Evolutionary conservation across 1,140 invertebrate genomes (phyloP).

Genomic region (Lanistes nyassanus): DNA sequence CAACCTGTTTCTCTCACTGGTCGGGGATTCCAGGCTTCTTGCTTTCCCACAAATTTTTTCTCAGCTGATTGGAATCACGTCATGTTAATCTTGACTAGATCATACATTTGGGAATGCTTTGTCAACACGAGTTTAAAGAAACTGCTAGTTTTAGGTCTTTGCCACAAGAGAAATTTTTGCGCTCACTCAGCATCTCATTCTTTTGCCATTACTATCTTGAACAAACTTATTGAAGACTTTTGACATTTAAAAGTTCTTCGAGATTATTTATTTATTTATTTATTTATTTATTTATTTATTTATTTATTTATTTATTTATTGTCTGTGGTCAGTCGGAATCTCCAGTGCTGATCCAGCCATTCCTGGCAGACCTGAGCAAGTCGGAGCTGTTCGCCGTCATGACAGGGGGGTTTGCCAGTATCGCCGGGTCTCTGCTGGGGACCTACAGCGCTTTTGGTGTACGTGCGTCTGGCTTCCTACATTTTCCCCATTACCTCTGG

Average conservation of each 20-base stretch:
- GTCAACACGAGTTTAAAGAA: background rate
- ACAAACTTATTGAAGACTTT: background rate
- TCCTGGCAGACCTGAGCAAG: slow-evolving; percentile 56
- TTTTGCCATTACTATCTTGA: background rate
- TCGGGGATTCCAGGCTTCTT: slow-evolving; percentile 7
- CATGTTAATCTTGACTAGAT: background rate
- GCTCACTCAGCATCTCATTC: background rate
- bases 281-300: background rate
- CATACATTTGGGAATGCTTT: no score
- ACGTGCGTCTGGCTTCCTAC: slow-evolving; percentile 60
- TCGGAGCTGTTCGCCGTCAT: slow-evolving; percentile 64
- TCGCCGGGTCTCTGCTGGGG: slow-evolving; percentile 58
- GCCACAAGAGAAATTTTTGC: background rate
- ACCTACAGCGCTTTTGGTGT: slow-evolving; percentile 58
- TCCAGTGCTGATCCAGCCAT: slow-evolving; percentile 61
- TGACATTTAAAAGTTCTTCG: background rate
- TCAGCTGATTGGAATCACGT: no score
- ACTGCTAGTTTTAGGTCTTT: background rate
- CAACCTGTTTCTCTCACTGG: slow-evolving; percentile 61
- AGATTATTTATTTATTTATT: background rate
- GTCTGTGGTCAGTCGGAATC: slow-evolving; percentile 60
- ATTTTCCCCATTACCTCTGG: no score
- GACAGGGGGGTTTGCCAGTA: slow-evolving; percentile 65
- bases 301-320: slow-evolving; percentile 1
- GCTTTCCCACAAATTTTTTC: background rate